Conservation (phyloP, 23 tunicate species). For the Corella eumyota region DNA sequence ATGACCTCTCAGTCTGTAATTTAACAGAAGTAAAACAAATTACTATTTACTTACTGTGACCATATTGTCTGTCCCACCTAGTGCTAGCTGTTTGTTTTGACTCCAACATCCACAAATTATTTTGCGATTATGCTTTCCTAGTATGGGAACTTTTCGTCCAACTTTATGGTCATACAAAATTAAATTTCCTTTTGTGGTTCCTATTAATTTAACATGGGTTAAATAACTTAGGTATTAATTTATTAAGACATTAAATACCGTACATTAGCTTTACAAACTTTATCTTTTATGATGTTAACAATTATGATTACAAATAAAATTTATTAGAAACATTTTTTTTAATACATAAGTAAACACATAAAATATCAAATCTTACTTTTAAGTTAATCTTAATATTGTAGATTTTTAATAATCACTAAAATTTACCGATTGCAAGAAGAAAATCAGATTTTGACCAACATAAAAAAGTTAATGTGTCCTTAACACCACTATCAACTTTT, state of each 20-base stretch:
- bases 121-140: conserved; percentile 84
- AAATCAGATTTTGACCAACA: conserved; percentile 59
- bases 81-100: conserved; percentile 52
- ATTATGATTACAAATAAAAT: too few species aligned
- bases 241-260: too few species aligned
- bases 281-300: too few species aligned
- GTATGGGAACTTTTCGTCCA: conserved; percentile 86
- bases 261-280: too few species aligned
- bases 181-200: conserved; percentile 80
- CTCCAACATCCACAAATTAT: conserved; percentile 83
- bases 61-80: conserved; percentile 70
- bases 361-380: too few species aligned
- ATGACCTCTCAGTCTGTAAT: too few species aligned
- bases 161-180: conserved; percentile 88
- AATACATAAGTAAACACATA: too few species aligned
- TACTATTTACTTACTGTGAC: conserved; percentile 84
- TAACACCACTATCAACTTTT: conserved; percentile 87
- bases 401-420: too few species aligned
- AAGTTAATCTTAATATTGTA: too few species aligned
- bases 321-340: too few species aligned
- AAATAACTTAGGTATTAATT: too few species aligned
- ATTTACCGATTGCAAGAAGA: conserved; percentile 59
- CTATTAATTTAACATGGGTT: conserved; percentile 10
- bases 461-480: conserved; percentile 47
- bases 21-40: too few species aligned